Base-by-base conservation (phyloP, 2,113 vertebrate genomes). In the Vicugna pacos region DNA sequence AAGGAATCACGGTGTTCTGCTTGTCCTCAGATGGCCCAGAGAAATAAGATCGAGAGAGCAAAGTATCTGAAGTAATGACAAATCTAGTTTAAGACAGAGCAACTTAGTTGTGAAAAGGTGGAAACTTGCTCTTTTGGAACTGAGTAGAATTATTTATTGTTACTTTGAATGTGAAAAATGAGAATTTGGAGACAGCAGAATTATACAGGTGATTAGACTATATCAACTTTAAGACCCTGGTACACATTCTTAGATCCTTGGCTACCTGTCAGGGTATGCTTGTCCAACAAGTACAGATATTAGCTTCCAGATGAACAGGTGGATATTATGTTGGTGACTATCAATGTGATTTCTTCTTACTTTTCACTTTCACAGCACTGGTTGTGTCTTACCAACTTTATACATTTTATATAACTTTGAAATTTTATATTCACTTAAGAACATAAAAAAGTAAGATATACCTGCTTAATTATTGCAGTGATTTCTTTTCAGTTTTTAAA, bases 401-500 rank as follows among this genome's bases (percentile, higher is more conserved):
- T 22, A 65, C 6, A 56, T 56, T 76, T 60, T 85, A 20, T 0
- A 35, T 73, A 64, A 30, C 73, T 58, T 85, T 42, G 52, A 70
- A 35, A 16, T 54, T 50, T 79, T 80, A 82, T 70, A 30, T 24
- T 52, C 65, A 87, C 67, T 91, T 75, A 83, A 67, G 86, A 83
- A 30, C 35, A 65, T 5, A 84, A 83, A 84, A 54, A 56, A 64
- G n/a, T 67, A 82, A 73, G 92, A 58, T 86, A 8, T 32, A 64
- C 54, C 28, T 89, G 38, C 7, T 24, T 87, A 87, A 72, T 73
- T 38, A 38, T 46, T 42, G 0, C 11, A 56, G 12, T 73, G 8
- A 42, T 85, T 93, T 96, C 12, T 54, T 75, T 72, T 81, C 13
- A 35, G 26, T 92, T 87, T 94, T 94, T 84, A 84, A 94, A 73